A percentile compares a stretch with the other conserved stretches of the same genome.
Conservation (phyloP, 2,113 vertebrate species). For the Electrona antarctica region DNA sequence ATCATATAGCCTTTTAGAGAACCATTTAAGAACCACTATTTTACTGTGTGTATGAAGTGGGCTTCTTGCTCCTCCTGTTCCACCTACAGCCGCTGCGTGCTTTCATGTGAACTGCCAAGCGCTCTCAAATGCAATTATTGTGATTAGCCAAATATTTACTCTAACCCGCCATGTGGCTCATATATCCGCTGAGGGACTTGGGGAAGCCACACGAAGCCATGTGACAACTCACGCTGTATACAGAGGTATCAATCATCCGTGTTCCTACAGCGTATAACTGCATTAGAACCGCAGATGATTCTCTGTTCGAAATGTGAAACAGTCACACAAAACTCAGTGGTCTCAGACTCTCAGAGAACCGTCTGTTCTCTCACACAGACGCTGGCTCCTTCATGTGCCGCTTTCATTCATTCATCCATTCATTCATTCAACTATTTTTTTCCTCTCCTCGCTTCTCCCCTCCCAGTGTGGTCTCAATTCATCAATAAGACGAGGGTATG, state of each 20-base stretch:
- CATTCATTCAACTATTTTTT: too few species aligned
- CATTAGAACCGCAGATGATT: not conserved
- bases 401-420: too few species aligned
- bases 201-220: not conserved
- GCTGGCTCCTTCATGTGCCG: too few species aligned
- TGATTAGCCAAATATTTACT: constrained; percentile 34
- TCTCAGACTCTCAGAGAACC: constrained; percentile 13
- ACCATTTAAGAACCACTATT: not conserved
- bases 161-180: constrained; percentile 4
- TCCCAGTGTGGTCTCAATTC: too few species aligned
- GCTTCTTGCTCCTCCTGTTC: not conserved
- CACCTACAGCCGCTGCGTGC: not conserved
- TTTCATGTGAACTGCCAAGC: constrained; percentile 21
- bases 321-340: constrained; percentile 31
- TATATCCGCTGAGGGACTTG: constrained; percentile 20
- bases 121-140: constrained; percentile 27
- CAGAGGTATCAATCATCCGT: constrained; percentile 9
- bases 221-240: constrained; percentile 17
- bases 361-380: constrained; percentile 14
- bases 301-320: constrained; percentile 4
- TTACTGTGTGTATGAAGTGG: not conserved
- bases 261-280: not conserved
- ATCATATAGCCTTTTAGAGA: too few species aligned
- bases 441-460: too few species aligned
- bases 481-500: too few species aligned